Evolutionary conservation across 2,113 vertebrate genomes (phyloP).

Genomic region (Aplodontia rufa): DNA sequence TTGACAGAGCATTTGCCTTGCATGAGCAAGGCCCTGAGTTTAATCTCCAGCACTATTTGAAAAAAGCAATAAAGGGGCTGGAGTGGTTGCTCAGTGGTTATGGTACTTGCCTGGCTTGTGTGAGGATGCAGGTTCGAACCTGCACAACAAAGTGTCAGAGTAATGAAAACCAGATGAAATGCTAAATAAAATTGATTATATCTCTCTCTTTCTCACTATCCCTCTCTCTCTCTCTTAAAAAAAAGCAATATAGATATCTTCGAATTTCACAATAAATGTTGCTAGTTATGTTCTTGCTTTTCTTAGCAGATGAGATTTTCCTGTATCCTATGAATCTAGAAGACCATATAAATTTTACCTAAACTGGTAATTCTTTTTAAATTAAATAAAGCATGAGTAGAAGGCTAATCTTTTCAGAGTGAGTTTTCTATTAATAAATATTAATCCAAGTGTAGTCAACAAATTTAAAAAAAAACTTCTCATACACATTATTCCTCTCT

Average conservation of each 20-base stretch:
- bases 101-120: too few relatives aligned
- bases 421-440: conserved; percentile 28
- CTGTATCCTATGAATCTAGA: background rate
- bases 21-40: background rate
- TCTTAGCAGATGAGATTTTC: background rate
- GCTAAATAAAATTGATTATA: too few relatives aligned
- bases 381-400: background rate
- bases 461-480: background rate
- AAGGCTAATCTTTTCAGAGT: background rate
- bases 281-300: background rate
- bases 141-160: too few relatives aligned
- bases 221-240: too few relatives aligned
- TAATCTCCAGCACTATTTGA: fast-evolving
- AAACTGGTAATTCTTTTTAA: background rate
- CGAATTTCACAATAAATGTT: background rate
- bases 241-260: background rate
- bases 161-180: too few relatives aligned
- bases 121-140: too few relatives aligned
- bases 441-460: background rate
- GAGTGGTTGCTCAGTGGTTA: too few relatives aligned
- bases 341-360: background rate
- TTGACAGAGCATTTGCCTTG: background rate
- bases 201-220: too few relatives aligned
- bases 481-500: background rate
- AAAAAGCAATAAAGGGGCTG: background rate